Evolutionary conservation across 2,888 invertebrate genomes (phyloP).

Genomic region (Synergus itoensis): DNA sequence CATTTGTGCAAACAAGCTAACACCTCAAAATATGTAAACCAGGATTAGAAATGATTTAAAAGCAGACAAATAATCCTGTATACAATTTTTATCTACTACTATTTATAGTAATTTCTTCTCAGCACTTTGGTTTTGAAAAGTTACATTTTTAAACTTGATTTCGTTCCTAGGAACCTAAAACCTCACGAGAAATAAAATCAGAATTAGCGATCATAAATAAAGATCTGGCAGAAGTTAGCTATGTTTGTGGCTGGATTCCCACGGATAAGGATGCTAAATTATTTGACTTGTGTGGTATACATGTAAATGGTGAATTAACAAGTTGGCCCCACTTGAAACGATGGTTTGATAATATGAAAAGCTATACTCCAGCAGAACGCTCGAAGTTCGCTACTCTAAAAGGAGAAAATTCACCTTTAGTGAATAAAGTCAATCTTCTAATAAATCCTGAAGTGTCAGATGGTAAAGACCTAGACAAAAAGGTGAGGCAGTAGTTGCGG

Average conservation of each 20-base stretch:
- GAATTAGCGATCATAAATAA: conserved; percentile 71
- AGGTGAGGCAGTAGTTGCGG: conserved; percentile 69
- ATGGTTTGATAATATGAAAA: conserved; percentile 83
- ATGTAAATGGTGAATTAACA: conserved; percentile 71
- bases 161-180: conserved; percentile 48
- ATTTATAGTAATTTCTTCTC: background rate
- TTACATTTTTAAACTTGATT: conserved; percentile 27
- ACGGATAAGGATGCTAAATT: conserved; percentile 79
- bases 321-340: conserved; percentile 80
- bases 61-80: background rate
- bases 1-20: too few species aligned
- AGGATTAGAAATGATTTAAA: background rate
- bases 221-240: conserved; percentile 80
- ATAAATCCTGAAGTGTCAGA: conserved; percentile 42
- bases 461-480: conserved; percentile 62
- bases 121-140: background rate
- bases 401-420: conserved; percentile 76
- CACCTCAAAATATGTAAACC: background rate
- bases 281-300: conserved; percentile 68
- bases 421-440: conserved; percentile 60
- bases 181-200: conserved; percentile 53
- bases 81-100: background rate
- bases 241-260: conserved; percentile 80
- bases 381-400: conserved; percentile 76
- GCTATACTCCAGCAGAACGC: conserved; percentile 80